Evolutionary conservation across 53 echinoderm and acorn worm genomes (phyloP).

Genomic region (Mesocentrotus franciscanus): DNA sequence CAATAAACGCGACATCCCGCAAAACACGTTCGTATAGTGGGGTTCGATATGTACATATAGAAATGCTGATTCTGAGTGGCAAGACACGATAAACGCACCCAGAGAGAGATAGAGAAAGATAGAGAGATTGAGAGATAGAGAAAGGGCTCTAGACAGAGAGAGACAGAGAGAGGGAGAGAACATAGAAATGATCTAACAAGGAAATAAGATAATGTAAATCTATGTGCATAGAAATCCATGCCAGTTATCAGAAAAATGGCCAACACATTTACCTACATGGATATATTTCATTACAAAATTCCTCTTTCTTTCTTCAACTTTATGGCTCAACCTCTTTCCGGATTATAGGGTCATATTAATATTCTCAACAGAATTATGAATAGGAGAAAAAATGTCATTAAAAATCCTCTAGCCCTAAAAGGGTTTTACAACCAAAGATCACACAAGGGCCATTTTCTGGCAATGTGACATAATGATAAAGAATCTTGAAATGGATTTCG

Average conservation of each 20-base stretch:
- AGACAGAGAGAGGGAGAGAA: not conserved
- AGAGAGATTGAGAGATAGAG: not conserved
- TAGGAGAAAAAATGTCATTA: not conserved
- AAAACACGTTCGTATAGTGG: too few species aligned
- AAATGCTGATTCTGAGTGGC: too few species aligned
- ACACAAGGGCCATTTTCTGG: not conserved
- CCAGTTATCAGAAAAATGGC: not conserved
- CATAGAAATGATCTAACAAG: not conserved
- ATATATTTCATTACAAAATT: too few species aligned
- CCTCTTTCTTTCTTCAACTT: not conserved
- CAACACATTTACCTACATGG: too few species aligned
- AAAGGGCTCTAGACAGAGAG: not conserved
- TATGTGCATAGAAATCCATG: not conserved
- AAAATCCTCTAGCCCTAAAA: not conserved
- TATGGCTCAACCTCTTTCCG: not conserved
- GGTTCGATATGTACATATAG: too few species aligned
- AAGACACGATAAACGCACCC: too few species aligned
- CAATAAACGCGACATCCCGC: too few species aligned
- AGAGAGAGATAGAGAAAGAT: not conserved
- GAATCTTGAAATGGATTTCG: not conserved
- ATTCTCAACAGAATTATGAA: not conserved
- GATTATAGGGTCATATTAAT: not conserved
- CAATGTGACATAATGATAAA: not conserved
- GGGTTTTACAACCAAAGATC: not conserved
- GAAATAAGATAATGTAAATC: not conserved